These are phyloP conservation scores for Nerophis lumbriciformis DNA, from an alignment of 2,113 vertebrate genomes.

Conservation along the genomic window DNA sequence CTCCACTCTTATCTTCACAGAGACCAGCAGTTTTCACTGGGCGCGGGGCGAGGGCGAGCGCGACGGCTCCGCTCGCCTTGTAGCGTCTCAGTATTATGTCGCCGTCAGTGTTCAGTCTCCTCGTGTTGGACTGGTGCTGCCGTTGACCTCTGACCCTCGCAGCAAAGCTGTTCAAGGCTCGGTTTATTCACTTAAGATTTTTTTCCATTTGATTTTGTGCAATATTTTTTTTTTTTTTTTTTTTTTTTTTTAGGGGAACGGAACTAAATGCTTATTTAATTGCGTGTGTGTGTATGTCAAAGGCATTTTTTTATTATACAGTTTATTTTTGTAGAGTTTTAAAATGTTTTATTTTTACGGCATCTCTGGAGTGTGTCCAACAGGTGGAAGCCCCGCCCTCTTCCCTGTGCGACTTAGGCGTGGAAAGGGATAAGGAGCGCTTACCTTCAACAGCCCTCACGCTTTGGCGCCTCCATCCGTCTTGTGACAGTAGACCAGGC, in stretches of 20 bases:
- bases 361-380: constrained; percentile 15
- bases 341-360: constrained; percentile 50
- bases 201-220: constrained; percentile 80
- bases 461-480: background rate
- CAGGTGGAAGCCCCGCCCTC: constrained; percentile 12
- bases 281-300: constrained; percentile 67
- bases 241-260: constrained; percentile 26
- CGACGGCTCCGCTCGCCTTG: constrained; percentile 25
- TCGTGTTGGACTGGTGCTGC: constrained; percentile 5
- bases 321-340: constrained; percentile 71
- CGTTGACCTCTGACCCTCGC: constrained; percentile 29
- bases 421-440: constrained; percentile 11
- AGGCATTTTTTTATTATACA: constrained; percentile 60
- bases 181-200: constrained; percentile 19
- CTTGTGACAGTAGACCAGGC: constrained; percentile 15
- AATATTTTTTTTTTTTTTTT: constrained; percentile 74
- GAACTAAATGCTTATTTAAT: constrained; percentile 84
- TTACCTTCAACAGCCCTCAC: background rate
- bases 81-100: constrained; percentile 40
- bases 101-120: constrained; percentile 23
- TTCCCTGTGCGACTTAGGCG: background rate
- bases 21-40: constrained; percentile 54
- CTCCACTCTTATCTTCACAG: constrained; percentile 15
- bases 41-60: constrained; percentile 18
- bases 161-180: constrained; percentile 47